Conservation (phyloP, 2,113 vertebrate genomes). For the Myodes glareolus region DNA sequence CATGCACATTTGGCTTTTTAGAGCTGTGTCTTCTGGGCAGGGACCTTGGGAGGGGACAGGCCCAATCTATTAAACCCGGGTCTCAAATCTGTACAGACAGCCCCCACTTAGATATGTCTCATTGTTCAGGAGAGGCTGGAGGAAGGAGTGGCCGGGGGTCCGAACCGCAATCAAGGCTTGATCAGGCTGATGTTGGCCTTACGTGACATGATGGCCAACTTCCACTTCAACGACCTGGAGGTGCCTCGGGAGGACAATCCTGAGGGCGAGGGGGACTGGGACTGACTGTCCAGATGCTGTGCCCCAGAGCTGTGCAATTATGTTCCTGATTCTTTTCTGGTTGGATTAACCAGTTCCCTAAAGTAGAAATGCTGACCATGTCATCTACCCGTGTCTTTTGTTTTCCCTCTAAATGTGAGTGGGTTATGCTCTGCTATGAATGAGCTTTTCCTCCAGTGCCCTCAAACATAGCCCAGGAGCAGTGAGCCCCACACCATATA, state of each 20-base stretch:
- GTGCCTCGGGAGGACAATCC: conserved; percentile 87
- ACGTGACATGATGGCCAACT: conserved; percentile 98
- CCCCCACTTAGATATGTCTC: conserved; percentile 33
- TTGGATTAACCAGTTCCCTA: not conserved
- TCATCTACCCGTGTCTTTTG: not conserved
- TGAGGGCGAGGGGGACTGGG: conserved; percentile 91
- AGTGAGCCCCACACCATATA: not conserved
- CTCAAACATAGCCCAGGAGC: not conserved
- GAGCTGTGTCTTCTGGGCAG: not conserved
- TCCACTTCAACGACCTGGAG: conserved; percentile 93
- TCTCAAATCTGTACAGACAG: not conserved
- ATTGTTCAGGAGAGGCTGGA: conserved; percentile 88
- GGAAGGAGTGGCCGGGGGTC: conserved; percentile 91
- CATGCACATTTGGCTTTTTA: not conserved
- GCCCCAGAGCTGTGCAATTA: not conserved
- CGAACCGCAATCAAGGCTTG: conserved; percentile 94
- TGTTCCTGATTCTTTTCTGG: conserved; percentile 39
- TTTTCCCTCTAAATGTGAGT: conserved; percentile 4
- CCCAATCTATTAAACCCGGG: too few species aligned
- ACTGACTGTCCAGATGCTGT: conserved; percentile 79
- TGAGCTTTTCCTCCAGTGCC: not conserved
- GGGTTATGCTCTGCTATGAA: not conserved
- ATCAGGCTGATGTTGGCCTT: conserved; percentile 97
- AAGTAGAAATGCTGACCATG: conserved; percentile 44
- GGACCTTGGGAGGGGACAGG: not conserved